Evolutionary conservation across 2,113 vertebrate genomes (phyloP), one percentile per base, ranked within the genome.

Genomic region (Platysteira castanea): DNA sequence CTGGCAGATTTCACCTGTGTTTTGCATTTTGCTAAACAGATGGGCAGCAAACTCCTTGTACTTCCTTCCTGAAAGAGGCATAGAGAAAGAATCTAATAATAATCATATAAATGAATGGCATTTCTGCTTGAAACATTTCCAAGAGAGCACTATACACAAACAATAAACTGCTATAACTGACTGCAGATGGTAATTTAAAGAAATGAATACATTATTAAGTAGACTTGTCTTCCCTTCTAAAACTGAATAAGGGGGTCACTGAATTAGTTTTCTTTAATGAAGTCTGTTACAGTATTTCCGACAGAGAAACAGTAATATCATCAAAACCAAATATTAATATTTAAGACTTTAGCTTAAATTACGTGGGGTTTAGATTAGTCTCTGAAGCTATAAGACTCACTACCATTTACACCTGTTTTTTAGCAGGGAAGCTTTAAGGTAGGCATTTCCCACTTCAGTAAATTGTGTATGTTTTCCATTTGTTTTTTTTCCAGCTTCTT

Each of bases 181-280:
- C 60, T 73, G 39, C 22, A 73, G n/a, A n/a, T 10, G 84, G 24
- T 16, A 93, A 76, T 91, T 85, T 73, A 44, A 83, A 90, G 23
- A 65, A 68, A 89, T 91, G 2, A 89, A 61, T 86, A 69, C 13
- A 33, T 69, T 49, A 52, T 76, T 76, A 79, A 83, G 10, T 68
- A 90, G 46, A 90, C 11, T 26, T 52, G 22, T 41, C 37, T 87
- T 87, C 21, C 39, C 7, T 91, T 83, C 46, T 57, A 50, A 90
- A 95, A 86, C 41, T 53, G 46, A 80, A 52, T 65, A 67, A 92
- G 41, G 44, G 83, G 57, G 46, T 83, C 75, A 93, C 16, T 74
- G 82, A 86, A 76, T 90, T 85, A 76, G 71, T 92, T 93, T 90
- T 52, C 17, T 83, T 50, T 90, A 84, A 88, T 88, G 59, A 90